These are phyloP conservation scores for Epinephelus coioides DNA, from an alignment of 2,797 vertebrate genomes.

Conservation along the genomic window DNA sequence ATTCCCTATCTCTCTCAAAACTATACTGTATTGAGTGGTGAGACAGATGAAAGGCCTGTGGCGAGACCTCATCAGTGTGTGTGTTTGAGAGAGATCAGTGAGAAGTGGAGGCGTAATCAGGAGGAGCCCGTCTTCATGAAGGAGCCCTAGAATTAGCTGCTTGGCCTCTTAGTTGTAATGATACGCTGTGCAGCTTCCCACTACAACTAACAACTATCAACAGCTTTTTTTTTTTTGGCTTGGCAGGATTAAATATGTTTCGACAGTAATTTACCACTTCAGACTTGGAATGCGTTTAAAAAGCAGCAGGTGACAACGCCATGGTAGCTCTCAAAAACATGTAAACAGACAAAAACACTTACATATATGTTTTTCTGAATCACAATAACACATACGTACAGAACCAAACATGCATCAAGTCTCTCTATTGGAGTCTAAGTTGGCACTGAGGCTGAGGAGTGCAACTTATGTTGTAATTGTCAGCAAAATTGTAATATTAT, in stretches of 20 bases:
- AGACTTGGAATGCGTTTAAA: constrained; percentile 44
- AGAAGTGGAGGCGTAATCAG: constrained; percentile 80
- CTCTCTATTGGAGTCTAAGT: no score
- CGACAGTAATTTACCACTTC: constrained; percentile 50
- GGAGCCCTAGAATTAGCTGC: constrained; percentile 81
- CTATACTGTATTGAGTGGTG: constrained; percentile 53
- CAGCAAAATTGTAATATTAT: no score
- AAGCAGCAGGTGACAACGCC: constrained; percentile 57
- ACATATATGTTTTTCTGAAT: constrained; percentile 13
- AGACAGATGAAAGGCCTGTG: constrained; percentile 63
- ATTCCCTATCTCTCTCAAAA: constrained; percentile 11
- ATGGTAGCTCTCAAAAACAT: constrained; percentile 1
- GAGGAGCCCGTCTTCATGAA: constrained; percentile 74
- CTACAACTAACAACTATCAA: constrained; percentile 64
- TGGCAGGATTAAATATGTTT: constrained; percentile 54
- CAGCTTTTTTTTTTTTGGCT: constrained; percentile 44
- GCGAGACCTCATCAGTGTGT: constrained; percentile 71
- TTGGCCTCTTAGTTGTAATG: constrained; percentile 80
- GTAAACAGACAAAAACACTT: constrained; percentile 7
- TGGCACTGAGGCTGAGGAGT: no score
- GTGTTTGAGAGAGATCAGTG: constrained; percentile 70
- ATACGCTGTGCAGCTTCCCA: constrained; percentile 70
- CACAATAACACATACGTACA: neutral
- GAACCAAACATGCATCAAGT: neutral
- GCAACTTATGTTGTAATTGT: no score